A percentile compares a stretch with the other conserved stretches of the same genome.
Conservation (phyloP, 2,797 vertebrate genomes). For the Galago senegalensis region DNA sequence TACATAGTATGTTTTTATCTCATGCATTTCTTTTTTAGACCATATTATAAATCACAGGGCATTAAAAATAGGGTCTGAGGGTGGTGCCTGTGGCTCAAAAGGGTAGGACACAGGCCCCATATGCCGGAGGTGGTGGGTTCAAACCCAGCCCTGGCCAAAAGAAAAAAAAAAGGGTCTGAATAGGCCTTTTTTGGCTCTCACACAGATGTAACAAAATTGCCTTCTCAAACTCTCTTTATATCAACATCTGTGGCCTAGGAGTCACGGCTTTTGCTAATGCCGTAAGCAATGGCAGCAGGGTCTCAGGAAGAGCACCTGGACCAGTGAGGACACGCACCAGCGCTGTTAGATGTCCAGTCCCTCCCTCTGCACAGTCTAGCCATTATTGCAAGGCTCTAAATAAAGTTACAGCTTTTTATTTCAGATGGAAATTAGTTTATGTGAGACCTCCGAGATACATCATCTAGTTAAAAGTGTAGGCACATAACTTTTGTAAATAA, state of each 20-base stretch:
- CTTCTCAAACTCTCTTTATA: background rate
- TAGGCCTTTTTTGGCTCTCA: background rate
- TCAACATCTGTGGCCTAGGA: background rate
- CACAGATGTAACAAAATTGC: background rate
- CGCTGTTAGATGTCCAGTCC: background rate
- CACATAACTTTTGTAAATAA: conserved; percentile 36
- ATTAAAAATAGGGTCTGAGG: background rate
- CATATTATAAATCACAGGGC: background rate
- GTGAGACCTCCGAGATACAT: conserved; percentile 25
- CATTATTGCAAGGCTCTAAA: conserved; percentile 30
- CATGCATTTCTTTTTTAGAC: background rate
- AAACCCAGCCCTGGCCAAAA: too few species aligned
- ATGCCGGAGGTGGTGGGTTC: too few species aligned
- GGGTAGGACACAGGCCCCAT: too few species aligned
- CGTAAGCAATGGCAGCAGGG: background rate
- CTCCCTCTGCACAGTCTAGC: background rate
- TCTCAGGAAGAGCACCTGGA: background rate
- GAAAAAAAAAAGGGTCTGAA: background rate
- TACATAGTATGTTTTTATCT: background rate
- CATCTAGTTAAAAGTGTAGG: conserved; percentile 38
- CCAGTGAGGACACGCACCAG: background rate
- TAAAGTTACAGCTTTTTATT: background rate
- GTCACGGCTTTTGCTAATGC: background rate
- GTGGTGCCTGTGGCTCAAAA: too few species aligned
- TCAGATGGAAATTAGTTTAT: conserved; percentile 31